phyloP scores from a whole-genome alignment of 2,888 invertebrate species.

The Arctia plantaginis region DNA sequence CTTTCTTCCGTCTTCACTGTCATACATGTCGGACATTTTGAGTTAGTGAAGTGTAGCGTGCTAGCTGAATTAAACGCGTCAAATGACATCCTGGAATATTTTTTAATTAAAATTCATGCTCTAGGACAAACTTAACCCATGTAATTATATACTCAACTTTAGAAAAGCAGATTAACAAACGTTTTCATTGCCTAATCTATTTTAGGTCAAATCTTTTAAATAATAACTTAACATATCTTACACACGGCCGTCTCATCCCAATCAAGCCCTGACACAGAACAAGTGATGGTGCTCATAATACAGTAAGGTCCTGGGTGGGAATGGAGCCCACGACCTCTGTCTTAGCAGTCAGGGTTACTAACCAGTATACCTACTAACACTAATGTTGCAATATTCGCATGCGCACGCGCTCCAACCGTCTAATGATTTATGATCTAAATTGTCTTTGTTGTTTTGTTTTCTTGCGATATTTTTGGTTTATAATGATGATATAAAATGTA shows the following conservation, averaged over 20 bases:
- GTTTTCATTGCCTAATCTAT: too few relatives aligned
- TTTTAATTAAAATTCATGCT: not conserved
- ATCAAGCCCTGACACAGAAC: too few relatives aligned
- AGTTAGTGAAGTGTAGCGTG: not conserved
- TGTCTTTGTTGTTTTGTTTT: slow-evolving; percentile 5
- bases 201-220: too few relatives aligned
- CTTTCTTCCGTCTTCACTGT: not conserved
- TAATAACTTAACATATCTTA: not conserved
- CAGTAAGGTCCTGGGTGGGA: too few relatives aligned
- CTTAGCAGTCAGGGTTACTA: too few relatives aligned
- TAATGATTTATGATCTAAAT: slow-evolving; percentile 18
- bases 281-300: too few relatives aligned
- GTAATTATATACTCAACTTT: too few relatives aligned
- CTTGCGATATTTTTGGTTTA: slow-evolving; percentile 8
- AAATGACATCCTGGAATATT: not conserved
- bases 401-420: slow-evolving; percentile 9
- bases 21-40: not conserved
- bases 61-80: not conserved
- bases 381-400: slow-evolving; percentile 5
- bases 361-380: too few relatives aligned
- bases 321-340: too few relatives aligned
- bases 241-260: not conserved
- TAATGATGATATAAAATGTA: not conserved
- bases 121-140: not conserved
- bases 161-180: too few relatives aligned